Evolutionary conservation across 2,888 invertebrate species (phyloP), one percentile per base, ranked within the genome.

Genomic region (Yponomeuta plumbellus): DNA sequence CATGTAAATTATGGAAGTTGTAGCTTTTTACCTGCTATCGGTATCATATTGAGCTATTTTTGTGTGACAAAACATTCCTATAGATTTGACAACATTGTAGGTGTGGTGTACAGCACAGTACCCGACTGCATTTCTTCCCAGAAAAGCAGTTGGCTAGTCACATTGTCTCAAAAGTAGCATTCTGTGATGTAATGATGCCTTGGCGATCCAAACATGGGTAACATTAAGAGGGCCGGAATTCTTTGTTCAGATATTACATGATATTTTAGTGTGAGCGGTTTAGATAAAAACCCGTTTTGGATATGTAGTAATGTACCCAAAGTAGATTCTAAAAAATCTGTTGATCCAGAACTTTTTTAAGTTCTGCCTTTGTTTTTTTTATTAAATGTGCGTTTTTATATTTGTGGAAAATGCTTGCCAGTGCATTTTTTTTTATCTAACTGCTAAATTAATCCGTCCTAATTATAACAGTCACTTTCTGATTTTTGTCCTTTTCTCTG

Each of bases 181-280:
- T 81, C 85, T 88, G 87, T 87, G 87, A 88, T 88, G 78, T 73
- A 75, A 75, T 73, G 75, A 84, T 81, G 83, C 83, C 81, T 86
- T 87, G 81, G 85, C 80, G 81, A 82, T 81, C 78, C 76, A 76
- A 72, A 71, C 68, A 75, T 71, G 79, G 79, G 81, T 82, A 76
- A 81, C 84, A 81, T 81, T 80, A 70, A 74, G 71, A 73, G 71
- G 73, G 76, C 73, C 77, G 70, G 74, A 73, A 77, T 81, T 79
- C 75, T 75, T 76, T 78, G 68, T 70, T 73, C 72, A 71, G 75
- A 75, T 71, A 74, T 73, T 73, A 68, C 23, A 34, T 26, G 21
- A 26, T 34, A 20, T 40, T 63, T 17, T 0, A 44, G 20, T 20
- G 2, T 11, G 39, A 44, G 20, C 39, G 11, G 63, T 40, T 11